Evolutionary conservation across 2,888 invertebrate genomes (phyloP), one percentile per base, ranked within the genome.

Genomic region (Atethmia centrago): DNA sequence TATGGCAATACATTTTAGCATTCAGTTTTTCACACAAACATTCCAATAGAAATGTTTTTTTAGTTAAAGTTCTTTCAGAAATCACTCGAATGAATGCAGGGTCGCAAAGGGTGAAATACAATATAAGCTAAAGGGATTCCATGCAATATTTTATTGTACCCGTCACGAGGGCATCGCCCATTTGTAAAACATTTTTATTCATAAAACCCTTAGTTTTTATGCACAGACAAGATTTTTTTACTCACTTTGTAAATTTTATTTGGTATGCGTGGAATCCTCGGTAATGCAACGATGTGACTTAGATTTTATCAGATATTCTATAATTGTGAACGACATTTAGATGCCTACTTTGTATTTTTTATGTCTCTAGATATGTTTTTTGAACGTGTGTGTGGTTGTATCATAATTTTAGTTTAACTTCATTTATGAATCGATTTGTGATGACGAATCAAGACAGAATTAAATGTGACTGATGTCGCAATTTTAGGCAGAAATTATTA

Each of bases 61-160:
- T 81, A 77, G 78, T 77, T 81, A 83, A 76, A 85, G 82, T 88
- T 90, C 77, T 84, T 86, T 85, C 88, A 87, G 93, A 90, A 94
- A 94, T 95, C 94, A 93, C 93, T 94, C 88, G 89, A 90, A 90
- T 91, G 89, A 88, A 92, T 90, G 91, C 92, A 91, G 91, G 92
- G 92, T 93, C 85, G 85, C 87, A 88, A 90, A 89, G 86, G 85
- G 88, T 90, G 85, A 82, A 83, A 81, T 88, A 89, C 87, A 90
- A 90, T 89, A 88, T 85, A 88, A 68, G 61, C 83, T 77, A 82
- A 84, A 90, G 82, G 92, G 92, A 92, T 94, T 94, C 93, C 93
- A 90, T 85, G 82, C 87, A 85, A 87, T 82, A 87, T 88, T 88
- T 83, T 72, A 82, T 81, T 83, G 86, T 84, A 76, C 77, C 77